phyloP scores from a whole-genome alignment of 1,140 invertebrate genomes.

The Leptinotarsa lineolata region DNA sequence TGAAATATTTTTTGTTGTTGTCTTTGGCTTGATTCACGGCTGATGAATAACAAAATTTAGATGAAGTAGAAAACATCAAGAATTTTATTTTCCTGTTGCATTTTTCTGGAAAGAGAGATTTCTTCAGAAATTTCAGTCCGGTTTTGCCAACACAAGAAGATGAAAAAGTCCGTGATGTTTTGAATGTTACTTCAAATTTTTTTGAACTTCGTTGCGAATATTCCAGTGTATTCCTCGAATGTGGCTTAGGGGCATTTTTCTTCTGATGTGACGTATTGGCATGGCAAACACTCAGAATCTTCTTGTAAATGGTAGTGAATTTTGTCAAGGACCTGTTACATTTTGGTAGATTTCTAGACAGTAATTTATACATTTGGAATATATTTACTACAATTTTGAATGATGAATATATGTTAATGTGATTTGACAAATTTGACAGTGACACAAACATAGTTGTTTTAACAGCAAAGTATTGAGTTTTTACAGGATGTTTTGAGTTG shows the following conservation, averaged over 20 bases:
- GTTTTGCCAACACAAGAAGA: neutral
- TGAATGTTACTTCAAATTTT: neutral
- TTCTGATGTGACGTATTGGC: neutral
- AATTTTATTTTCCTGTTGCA: neutral
- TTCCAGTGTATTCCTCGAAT: neutral
- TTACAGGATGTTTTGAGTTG: too few species aligned
- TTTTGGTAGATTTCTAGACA: constrained; percentile 32
- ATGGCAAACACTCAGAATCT: constrained; percentile 8
- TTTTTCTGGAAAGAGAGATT: neutral
- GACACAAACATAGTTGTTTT: neutral
- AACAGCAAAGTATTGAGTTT: too few species aligned
- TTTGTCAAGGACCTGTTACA: constrained; percentile 21
- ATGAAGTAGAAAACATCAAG: constrained; percentile 12
- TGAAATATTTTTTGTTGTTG: constrained; percentile 13
- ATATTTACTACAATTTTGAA: constrained; percentile 24
- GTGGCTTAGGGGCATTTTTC: neutral
- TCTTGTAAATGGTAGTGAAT: constrained; percentile 26
- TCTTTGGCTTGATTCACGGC: neutral
- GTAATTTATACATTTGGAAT: constrained; percentile 36
- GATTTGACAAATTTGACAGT: constrained; percentile 11
- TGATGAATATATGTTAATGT: constrained; percentile 10
- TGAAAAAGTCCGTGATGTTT: neutral
- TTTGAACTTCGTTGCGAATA: neutral
- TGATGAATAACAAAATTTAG: constrained; percentile 9
- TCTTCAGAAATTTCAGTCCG: neutral